phyloP scores from a whole-genome alignment of 2,797 vertebrate genomes.

The Tokudaia muenninki region DNA sequence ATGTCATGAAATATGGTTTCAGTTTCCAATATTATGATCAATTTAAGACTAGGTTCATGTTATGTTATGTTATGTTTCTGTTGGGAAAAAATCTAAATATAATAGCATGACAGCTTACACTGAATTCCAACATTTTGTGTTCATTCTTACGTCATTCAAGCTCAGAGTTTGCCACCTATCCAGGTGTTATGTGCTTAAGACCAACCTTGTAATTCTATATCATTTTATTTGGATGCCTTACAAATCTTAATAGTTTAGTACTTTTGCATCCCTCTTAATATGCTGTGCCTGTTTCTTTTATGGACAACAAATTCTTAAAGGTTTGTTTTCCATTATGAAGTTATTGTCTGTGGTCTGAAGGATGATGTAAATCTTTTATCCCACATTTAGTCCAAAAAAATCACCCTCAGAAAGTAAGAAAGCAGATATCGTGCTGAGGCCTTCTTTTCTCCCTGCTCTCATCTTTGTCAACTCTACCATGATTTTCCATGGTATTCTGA shows the following conservation, averaged over 20 bases:
- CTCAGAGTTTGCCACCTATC: slow-evolving; percentile 2
- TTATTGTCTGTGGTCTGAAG: not conserved
- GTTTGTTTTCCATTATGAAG: not conserved
- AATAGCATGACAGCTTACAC: not conserved
- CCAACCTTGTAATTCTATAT: slow-evolving; percentile 52
- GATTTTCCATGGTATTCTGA: slow-evolving; percentile 52
- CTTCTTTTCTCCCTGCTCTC: not conserved
- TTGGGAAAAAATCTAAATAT: slow-evolving; percentile 41
- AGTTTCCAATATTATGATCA: slow-evolving; percentile 4
- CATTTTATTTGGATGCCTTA: slow-evolving; percentile 48
- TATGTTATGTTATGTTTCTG: not conserved
- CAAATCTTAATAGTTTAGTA: slow-evolving; percentile 6
- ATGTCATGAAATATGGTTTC: not conserved
- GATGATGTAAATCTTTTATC: slow-evolving; percentile 34
- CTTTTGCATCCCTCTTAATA: not conserved
- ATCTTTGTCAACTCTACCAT: slow-evolving; percentile 42
- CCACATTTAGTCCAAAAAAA: slow-evolving; percentile 6
- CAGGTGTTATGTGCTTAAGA: not conserved
- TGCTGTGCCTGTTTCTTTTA: not conserved
- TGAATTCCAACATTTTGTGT: slow-evolving; percentile 3
- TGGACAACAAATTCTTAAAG: not conserved
- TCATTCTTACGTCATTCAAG: slow-evolving; percentile 16
- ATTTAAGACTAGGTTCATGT: slow-evolving; percentile 22
- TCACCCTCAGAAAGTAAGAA: slow-evolving; percentile 14
- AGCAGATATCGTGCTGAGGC: not conserved